Evolutionary conservation across 2,113 vertebrate species (phyloP), one percentile per base, ranked within the genome.

Genomic region (Girardinichthys multiradiatus): DNA sequence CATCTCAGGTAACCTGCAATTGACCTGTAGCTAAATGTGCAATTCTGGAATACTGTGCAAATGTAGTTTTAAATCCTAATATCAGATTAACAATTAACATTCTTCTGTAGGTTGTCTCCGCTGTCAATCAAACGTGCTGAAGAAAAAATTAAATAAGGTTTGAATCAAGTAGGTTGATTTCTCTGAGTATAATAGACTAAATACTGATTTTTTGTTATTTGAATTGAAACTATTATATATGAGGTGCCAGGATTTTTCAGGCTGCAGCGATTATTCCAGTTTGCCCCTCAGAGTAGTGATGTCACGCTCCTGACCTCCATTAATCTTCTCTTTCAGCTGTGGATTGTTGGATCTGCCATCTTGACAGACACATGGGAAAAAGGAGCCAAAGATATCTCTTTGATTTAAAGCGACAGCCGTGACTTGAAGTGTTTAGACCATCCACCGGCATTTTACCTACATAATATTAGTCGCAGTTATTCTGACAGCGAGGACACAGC

Each of bases 341-440:
- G 51, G 33, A 2, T 29, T 59, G 29, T 58, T 57, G 11, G 29
- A 35, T 73, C 13, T 39, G 61, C 17, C 54, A 28, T 57, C n/a
- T 9, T 30, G 59, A 66, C 26, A 57, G 64, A 74, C 72, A 21
- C 28, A 1, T 42, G 24, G 17, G 48, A 33, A 51, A 63, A 42
- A 48, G 70, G 31, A 74, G 59, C 39, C 29, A 2, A 28, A 64
- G 29, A 60, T 54, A 66, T 79, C 45, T 39, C 69, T 71, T 48
- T 83, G 83, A 91, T 85, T 73, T 73, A 68, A 83, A 78, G 59
- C 3, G 77, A 82, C 83, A 83, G 67, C 35, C 27, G 29, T 78
- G 76, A 74, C 75, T 72, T 26, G 51, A 75, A 76, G 73, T 54
- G 57, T 70, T 66, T 58, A 35, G 68, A 69, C 65, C 60, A 15